Evolutionary conservation across 2,113 vertebrate genomes (phyloP).

Genomic region (Cervus canadensis): DNA sequence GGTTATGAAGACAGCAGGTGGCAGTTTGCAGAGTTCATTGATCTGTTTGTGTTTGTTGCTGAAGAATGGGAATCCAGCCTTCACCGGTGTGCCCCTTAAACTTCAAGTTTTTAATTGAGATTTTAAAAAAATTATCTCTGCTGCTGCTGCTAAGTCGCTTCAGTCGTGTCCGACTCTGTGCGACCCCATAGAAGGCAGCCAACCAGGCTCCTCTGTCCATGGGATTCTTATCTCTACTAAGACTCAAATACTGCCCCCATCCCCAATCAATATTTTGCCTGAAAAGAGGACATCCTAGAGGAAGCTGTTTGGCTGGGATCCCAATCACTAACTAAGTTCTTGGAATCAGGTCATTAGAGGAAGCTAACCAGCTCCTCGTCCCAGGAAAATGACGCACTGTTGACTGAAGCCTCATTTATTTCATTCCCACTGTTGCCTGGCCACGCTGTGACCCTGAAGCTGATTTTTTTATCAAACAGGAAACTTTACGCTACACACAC

Average conservation of each 20-base stretch:
- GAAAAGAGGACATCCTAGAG: not conserved
- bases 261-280: not conserved
- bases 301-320: not conserved
- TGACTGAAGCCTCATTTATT: not conserved
- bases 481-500: not conserved
- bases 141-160: too few relatives aligned
- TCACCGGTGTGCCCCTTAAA: not conserved
- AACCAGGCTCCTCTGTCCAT: too few relatives aligned
- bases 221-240: not conserved
- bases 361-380: not conserved
- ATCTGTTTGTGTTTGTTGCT: not conserved
- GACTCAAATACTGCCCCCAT: not conserved
- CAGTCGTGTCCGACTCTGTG: too few relatives aligned
- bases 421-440: not conserved
- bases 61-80: not conserved
- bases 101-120: not conserved
- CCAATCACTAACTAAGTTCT: not conserved
- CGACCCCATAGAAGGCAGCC: too few relatives aligned
- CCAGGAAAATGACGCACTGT: fast-evolving
- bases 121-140: not conserved
- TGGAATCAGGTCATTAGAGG: not conserved
- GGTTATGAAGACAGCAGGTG: not conserved
- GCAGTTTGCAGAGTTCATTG: not conserved
- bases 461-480: not conserved
- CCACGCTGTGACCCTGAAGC: not conserved